Percentiles rank a stretch among this genome's conserved stretches.
These are phyloP conservation scores for Meriones unguiculatus DNA, from an alignment of 2,113 vertebrate species.

Conservation along the genomic window DNA sequence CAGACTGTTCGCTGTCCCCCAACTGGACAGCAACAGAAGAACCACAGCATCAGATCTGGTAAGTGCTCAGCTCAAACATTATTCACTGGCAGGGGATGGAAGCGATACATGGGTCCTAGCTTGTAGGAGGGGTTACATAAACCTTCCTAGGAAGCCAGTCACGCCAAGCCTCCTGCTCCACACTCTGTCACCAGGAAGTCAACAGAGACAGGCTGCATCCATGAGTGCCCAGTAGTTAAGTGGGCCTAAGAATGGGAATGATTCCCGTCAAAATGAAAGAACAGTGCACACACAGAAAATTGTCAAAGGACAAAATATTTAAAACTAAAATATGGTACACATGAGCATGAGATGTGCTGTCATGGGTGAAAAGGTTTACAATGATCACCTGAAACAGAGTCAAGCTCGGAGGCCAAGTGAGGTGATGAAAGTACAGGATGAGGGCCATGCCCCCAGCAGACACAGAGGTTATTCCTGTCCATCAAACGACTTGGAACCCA, in stretches of 20 bases:
- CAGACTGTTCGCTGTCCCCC: neutral
- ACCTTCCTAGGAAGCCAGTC: neutral
- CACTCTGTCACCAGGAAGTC: neutral
- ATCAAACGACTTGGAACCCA: neutral
- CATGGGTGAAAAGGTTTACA: neutral
- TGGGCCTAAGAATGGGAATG: neutral
- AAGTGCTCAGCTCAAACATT: neutral
- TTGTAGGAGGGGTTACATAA: neutral
- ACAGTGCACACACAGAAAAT: neutral
- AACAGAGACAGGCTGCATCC: neutral
- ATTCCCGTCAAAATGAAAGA: neutral
- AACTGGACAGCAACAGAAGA: neutral
- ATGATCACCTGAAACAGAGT: neutral
- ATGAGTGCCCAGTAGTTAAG: neutral
- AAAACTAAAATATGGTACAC: neutral
- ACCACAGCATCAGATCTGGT: neutral
- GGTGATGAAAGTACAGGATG: neutral
- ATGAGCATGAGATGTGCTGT: neutral
- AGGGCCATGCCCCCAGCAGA: rapidly evolving
- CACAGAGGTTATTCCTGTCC: neutral
- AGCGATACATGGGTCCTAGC: neutral
- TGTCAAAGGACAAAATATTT: neutral
- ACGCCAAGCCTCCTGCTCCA: neutral
- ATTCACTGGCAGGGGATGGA: neutral
- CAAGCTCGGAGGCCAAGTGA: neutral